These are phyloP conservation scores for Pungitius pungitius DNA, from an alignment of 2,113 vertebrate species.

Conservation along the genomic window DNA sequence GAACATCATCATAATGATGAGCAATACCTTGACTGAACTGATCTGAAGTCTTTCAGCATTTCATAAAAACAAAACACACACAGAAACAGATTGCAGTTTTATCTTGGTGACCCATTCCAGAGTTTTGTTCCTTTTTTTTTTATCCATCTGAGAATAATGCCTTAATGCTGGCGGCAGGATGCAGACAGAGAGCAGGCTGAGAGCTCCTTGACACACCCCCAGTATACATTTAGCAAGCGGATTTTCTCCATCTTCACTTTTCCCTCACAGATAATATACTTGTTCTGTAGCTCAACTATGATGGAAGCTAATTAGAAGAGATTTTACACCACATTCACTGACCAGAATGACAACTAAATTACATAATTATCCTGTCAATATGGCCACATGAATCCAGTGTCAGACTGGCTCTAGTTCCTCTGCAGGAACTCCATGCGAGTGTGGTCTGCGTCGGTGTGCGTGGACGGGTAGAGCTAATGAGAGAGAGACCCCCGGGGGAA, in stretches of 20 bases:
- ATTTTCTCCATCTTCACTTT: neutral
- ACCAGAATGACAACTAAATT: neutral
- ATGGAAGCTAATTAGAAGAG: neutral
- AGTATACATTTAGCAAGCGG: neutral
- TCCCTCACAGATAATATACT: neutral
- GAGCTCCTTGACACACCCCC: neutral
- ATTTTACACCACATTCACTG: neutral
- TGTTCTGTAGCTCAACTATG: too few relatives aligned
- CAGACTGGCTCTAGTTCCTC: neutral
- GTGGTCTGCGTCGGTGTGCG: neutral
- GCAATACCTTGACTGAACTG: too few relatives aligned
- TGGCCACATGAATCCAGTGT: neutral
- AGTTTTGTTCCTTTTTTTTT: neutral
- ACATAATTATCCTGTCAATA: neutral
- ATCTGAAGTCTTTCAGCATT: neutral
- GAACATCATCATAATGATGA: neutral
- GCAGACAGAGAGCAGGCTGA: neutral
- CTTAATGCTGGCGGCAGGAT: too few relatives aligned
- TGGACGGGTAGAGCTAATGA: slow-evolving; percentile 29
- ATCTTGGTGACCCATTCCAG: neutral
- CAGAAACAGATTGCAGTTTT: neutral
- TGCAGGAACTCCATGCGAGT: too few relatives aligned
- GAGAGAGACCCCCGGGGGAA: slow-evolving; percentile 31
- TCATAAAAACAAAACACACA: neutral
- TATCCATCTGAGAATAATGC: neutral